Conservation (phyloP, 2,797 vertebrate species). For the Coilia nasus region DNA sequence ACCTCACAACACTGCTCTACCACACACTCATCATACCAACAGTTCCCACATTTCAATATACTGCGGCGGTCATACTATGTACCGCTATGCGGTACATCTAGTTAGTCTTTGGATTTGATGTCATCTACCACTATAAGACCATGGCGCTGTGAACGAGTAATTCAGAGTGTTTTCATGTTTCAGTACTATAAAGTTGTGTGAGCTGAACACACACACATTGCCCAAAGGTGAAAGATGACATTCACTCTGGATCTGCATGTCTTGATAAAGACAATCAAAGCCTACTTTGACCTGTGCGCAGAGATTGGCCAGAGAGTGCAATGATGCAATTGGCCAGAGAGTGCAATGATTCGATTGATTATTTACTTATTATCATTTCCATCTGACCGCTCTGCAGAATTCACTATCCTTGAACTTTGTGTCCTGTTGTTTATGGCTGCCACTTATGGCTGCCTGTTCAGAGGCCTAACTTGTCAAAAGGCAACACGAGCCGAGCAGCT, state of each 20-base stretch:
- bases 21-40: too few relatives aligned
- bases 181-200: neutral
- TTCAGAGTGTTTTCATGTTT: neutral
- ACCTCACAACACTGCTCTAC: too few relatives aligned
- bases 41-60: too few relatives aligned
- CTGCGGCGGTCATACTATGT: too few relatives aligned
- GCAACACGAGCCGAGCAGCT: too few relatives aligned
- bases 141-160: neutral
- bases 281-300: neutral
- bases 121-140: neutral
- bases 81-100: neutral
- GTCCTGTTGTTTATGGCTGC: constrained; percentile 36
- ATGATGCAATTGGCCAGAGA: constrained; percentile 27
- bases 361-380: constrained; percentile 43
- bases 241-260: neutral
- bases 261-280: neutral
- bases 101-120: neutral
- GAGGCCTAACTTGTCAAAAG: too few relatives aligned
- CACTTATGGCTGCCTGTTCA: constrained; percentile 15
- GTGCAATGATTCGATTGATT: constrained; percentile 34
- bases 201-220: neutral
- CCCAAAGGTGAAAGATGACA: neutral
- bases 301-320: neutral
- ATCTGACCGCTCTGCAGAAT: constrained; percentile 32
- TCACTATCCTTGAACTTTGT: constrained; percentile 58